Conservation (phyloP, 2,113 vertebrate genomes). For the Labrus mixtus region DNA sequence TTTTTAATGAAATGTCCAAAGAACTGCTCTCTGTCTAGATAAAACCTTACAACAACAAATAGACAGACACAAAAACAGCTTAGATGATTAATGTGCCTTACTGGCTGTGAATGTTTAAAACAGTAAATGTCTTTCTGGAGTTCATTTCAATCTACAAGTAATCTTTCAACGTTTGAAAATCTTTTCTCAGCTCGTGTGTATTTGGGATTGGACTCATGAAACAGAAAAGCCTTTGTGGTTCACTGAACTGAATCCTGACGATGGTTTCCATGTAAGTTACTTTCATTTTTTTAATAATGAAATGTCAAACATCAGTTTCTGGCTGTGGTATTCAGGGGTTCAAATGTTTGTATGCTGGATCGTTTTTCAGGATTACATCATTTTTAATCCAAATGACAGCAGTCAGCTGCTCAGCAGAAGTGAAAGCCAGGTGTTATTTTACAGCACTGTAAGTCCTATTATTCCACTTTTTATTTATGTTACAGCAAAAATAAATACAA, state of each 20-base stretch:
- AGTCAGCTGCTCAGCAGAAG: conserved; percentile 91
- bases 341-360: not conserved
- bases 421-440: conserved; percentile 86
- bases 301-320: not conserved
- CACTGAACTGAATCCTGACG: conserved; percentile 79
- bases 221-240: conserved; percentile 79
- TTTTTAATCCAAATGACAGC: conserved; percentile 86
- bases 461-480: not conserved
- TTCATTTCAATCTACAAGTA: not conserved
- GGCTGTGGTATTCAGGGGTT: not conserved
- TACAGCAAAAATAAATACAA: not conserved
- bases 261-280: conserved; percentile 87
- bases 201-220: conserved; percentile 92
- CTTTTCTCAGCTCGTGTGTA: conserved; percentile 83
- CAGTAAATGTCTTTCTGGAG: not conserved
- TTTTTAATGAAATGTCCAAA: not conserved
- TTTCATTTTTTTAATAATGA: conserved; percentile 1
- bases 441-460: conserved; percentile 86
- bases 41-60: not conserved
- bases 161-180: not conserved
- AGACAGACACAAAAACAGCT: not conserved
- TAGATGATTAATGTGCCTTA: not conserved
- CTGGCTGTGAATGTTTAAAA: not conserved
- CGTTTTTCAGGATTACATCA: conserved; percentile 81
- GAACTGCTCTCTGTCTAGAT: not conserved